Evolutionary conservation across 1,140 invertebrate genomes (phyloP).

Genomic region (Harpegnathos saltator): DNA sequence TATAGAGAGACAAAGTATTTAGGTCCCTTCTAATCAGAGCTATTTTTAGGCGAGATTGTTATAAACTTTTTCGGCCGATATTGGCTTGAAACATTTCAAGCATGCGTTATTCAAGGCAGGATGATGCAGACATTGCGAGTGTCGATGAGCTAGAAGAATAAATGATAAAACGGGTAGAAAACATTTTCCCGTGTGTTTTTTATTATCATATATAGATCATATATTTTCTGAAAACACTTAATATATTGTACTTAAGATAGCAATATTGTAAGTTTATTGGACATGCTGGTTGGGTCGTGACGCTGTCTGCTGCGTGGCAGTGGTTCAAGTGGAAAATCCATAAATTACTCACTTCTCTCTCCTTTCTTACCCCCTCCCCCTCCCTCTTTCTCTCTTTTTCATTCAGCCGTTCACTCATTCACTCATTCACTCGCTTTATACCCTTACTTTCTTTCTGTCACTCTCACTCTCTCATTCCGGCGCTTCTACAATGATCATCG

Average conservation of each 20-base stretch:
- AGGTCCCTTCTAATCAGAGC: too few species aligned
- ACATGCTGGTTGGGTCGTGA: constrained; percentile 78
- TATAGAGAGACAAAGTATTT: too few species aligned
- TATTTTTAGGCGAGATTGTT: too few species aligned
- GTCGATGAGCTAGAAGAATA: constrained; percentile 41
- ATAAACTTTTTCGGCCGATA: too few species aligned
- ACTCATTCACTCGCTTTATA: too few species aligned
- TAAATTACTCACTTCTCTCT: constrained; percentile 53
- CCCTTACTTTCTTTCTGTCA: constrained; percentile 43
- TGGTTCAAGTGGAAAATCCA: constrained; percentile 61
- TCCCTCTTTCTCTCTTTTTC: background rate
- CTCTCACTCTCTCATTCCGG: constrained; percentile 13
- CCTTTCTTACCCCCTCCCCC: constrained; percentile 35
- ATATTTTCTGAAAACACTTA: constrained; percentile 83
- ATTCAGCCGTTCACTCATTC: constrained; percentile 1
- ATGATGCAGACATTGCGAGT: constrained; percentile 36
- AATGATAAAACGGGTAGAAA: constrained; percentile 69
- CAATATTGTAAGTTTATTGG: constrained; percentile 81
- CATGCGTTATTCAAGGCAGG: too few species aligned
- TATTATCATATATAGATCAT: constrained; percentile 84
- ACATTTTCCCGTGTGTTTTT: constrained; percentile 78
- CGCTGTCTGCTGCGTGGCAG: constrained; percentile 65
- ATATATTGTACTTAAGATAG: constrained; percentile 82
- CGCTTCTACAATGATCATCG: constrained; percentile 60
- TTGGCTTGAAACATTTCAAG: too few species aligned